These are phyloP conservation scores for Sialia sialis DNA, from an alignment of 2,113 vertebrate genomes.

Conservation along the genomic window DNA sequence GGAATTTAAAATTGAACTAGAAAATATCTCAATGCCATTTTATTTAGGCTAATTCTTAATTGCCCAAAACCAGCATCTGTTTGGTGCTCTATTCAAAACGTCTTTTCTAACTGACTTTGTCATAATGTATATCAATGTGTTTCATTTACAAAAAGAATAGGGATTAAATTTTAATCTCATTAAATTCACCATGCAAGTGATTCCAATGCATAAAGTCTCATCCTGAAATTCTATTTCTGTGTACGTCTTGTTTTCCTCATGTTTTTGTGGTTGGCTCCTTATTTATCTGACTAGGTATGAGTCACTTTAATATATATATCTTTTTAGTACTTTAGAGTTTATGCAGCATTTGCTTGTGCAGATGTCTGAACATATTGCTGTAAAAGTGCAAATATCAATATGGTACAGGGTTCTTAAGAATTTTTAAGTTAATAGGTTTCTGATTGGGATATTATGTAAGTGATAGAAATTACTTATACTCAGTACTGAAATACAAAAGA, in stretches of 20 bases:
- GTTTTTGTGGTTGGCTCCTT: not conserved
- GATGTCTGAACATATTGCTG: conserved; percentile 50
- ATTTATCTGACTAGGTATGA: conserved; percentile 11
- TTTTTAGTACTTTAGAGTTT: not conserved
- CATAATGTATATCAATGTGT: not conserved
- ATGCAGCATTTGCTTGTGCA: conserved; percentile 25
- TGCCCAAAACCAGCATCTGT: not conserved
- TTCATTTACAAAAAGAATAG: not conserved
- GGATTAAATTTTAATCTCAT: not conserved
- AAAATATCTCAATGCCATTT: not conserved
- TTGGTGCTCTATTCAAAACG: not conserved
- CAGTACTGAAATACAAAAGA: not conserved
- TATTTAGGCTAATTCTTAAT: not conserved
- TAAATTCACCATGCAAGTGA: not conserved
- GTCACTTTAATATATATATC: not conserved
- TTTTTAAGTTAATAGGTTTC: not conserved
- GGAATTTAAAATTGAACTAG: not conserved
- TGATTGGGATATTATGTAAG: not conserved
- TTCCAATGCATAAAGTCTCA: not conserved
- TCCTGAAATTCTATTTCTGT: not conserved
- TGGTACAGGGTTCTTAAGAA: not conserved
- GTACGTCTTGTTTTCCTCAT: not conserved
- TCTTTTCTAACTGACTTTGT: not conserved
- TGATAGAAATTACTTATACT: not conserved
- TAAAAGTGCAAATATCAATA: conserved; percentile 11